Percentiles rank a stretch among this genome's conserved stretches.
phyloP scores from a whole-genome alignment of 2,797 vertebrate species.

The Hydrocynus forskahlii region DNA sequence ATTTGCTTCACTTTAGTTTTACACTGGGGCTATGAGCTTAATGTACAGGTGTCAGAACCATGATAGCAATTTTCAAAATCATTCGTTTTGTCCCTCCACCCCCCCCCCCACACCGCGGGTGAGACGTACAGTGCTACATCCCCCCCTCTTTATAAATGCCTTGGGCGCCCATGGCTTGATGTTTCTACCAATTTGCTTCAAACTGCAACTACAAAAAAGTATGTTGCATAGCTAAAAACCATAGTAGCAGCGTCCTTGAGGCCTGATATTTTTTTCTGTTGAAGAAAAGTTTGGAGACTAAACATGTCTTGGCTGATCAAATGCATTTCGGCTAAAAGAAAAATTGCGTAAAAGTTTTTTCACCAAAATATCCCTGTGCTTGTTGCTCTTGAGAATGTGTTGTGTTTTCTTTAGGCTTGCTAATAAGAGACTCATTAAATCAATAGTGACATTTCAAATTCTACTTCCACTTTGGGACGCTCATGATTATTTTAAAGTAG shows the following conservation, averaged over 20 bases:
- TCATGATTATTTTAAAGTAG: slow-evolving; percentile 44
- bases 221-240: background rate
- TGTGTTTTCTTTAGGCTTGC: slow-evolving; percentile 35
- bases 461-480: slow-evolving; percentile 25
- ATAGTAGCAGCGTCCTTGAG: background rate
- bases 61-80: no score
- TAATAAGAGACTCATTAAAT: slow-evolving; percentile 42
- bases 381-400: slow-evolving; percentile 41
- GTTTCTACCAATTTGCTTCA: no score
- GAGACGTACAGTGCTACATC: no score
- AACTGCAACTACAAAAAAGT: background rate
- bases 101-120: no score
- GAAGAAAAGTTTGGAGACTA: background rate
- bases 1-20: no score
- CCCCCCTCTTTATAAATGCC: no score
- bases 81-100: no score
- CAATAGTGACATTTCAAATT: slow-evolving; percentile 44
- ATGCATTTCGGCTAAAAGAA: background rate
- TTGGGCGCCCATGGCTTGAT: no score
- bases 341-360: background rate
- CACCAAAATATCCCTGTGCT: background rate
- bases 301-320: background rate
- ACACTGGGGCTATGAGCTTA: no score
- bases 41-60: no score
- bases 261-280: background rate